Base-by-base conservation (phyloP, 2,113 vertebrate genomes). In the Leuciscus idus region DNA sequence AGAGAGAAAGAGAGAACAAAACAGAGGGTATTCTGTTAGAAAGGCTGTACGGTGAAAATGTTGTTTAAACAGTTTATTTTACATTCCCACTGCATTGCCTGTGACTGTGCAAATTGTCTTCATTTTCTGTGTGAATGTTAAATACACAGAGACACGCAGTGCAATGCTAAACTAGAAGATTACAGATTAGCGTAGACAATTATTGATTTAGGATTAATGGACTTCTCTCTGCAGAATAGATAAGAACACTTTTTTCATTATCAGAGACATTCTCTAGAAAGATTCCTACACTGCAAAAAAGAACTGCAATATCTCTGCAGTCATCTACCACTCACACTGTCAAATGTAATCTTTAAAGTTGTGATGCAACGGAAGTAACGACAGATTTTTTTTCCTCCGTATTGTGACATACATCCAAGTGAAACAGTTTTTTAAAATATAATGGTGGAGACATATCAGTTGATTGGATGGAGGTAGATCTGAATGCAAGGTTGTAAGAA, bases 91-190 rank as follows among this genome's bases (percentile, higher is more conserved):
- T 19, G 21, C 52, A 46, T 33, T 61, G 39, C 23, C 36, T 64
- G 73, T 68, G 61, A 66, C 55, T 11, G 15, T n/a, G 62, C 30
- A 7, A 86, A 33, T 17, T 11, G 11, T 33, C 19, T 76, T 82
- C n/a, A 76, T 73, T 48, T 62, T 66, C 30, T 72, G 19, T 46
- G 85, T 93, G 89, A 92, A 89, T 79, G 62, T 87, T 83, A 86
- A 86, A 81, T 85, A 85, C 46, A 81, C 81, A 81, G 39, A 61
- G 62, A 86, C 73, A 84, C 57, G 55, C 46, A 81, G 73, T 4
- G 36, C 86, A 50, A 48, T 79, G 55, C 81, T 87, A 30, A 46
- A 75, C 39, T 36, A 43, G 46, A 83, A 70, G 30, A 75, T 36
- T 39, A 28, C 33, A 84, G 85, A 89, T 83, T 77, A 85, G 72